Evolutionary conservation across 2,113 vertebrate genomes (phyloP), one percentile per base, ranked within the genome.

Genomic region (Sterrhoptilus dennistouni): DNA sequence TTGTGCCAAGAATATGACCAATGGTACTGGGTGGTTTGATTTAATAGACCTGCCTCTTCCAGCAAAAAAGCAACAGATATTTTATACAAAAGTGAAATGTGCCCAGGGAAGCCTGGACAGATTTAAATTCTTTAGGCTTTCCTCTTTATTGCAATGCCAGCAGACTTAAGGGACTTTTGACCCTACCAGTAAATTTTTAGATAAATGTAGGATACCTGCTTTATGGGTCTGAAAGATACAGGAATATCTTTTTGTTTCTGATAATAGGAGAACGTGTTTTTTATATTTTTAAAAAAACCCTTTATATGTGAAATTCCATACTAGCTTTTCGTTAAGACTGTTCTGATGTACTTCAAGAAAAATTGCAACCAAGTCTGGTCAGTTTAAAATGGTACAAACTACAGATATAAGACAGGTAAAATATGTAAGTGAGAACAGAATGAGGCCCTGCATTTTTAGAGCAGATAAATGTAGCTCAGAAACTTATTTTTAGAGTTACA

Each of bases 131-230:
- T 44, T 87, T 66, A 74, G 50, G 65, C 80, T 94, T 97, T 90
- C 78, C 77, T 90, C 90, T 93, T 96, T 90, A 93, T 91, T 96
- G 76, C 78, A 79, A 54, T 96, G 75, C 71, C 90, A 95, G 94
- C 63, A 96, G 97, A 97, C 96, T 94, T 93, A 94, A 57, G 89
- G 76, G 89, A 83, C 50, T 96, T 97, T 93, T 91, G 92, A 96
- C 82, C 91, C 92, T 84, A 65, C 63, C 71, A 89, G 28, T 83
- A 92, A 19, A 65, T 78, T 83, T 77, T 69, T 12, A 40, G 10
- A 69, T 80, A 89, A 90, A 75, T 63, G 22, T 71, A 82, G 28
- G 59, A 82, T 52, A 92, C 42, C 31, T 90, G 45, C 42, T 96
- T 88, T 93, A 77, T 85, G 76, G 29, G 23, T 93, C 70, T 88